Evolutionary conservation across 2,797 vertebrate species (phyloP), one percentile per base, ranked within the genome.

Genomic region (Eulemur coronatus): DNA sequence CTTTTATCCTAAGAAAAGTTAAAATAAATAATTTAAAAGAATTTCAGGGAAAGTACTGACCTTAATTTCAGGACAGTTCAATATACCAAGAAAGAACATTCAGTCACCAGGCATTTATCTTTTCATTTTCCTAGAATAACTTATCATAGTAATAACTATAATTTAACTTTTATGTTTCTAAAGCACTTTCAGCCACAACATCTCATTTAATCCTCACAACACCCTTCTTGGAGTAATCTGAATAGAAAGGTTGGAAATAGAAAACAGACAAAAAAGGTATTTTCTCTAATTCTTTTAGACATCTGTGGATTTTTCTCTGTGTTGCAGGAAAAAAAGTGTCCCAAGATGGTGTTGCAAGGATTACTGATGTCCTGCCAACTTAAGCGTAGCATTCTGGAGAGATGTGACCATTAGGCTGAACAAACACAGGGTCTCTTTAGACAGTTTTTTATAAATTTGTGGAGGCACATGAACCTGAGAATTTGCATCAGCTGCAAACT

Each of bases 91-190:
- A 87, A 79, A 87, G 55, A 85, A 92, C 28, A 97, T 61, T 61
- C 28, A 88, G 65, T 89, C 28, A 67, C 61, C 3, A 48, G 75
- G 26, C 46, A 72, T 84, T 72, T 84, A 41, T 70, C 52, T 75
- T 73, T 93, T 84, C 72, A 94, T 89, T 24, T 95, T 94, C 55
- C 63, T 55, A 73, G 59, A 82, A 43, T 69, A 94, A 89, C 82
- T 86, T 90, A 80, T 26, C 70, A 86, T 6, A 76, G 59, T 33
- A 84, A 52, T 73, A 97, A 79, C 63, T 78, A n/a, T 63, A 55
- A 87, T 86, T 96, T 65, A 67, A 85, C 46, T 78, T 95, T 89
- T 84, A 84, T 6, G 72, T 70, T 75, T 96, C 91, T 76, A 90
- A 75, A 96, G 78, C 26, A 80, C 28, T 94, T 85, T 72, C 50